Percentiles rank a stretch among this genome's conserved stretches.
These are phyloP conservation scores for Diadumene lineata DNA, from an alignment of 92 coral and sea anemone species.

Conservation along the genomic window DNA sequence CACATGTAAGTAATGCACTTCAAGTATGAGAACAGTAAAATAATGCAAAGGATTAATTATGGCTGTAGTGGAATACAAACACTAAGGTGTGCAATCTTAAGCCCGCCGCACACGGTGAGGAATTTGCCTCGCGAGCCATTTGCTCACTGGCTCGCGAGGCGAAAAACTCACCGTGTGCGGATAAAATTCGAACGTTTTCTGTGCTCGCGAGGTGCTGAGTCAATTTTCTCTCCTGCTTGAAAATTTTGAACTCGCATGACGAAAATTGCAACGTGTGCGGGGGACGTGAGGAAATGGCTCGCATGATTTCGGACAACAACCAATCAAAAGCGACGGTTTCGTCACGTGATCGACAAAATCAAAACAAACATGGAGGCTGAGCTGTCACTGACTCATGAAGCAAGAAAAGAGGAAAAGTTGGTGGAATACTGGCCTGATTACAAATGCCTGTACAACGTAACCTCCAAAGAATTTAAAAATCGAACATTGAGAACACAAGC, in stretches of 20 bases:
- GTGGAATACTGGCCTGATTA: no score
- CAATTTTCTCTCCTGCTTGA: background rate
- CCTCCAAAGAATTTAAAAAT: no score
- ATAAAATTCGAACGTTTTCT: background rate
- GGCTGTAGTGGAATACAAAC: no score
- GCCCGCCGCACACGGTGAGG: background rate
- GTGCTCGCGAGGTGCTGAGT: background rate
- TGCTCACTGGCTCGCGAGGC: background rate
- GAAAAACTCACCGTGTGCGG: background rate
- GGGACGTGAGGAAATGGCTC: background rate
- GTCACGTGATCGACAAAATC: background rate
- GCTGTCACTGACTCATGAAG: no score
- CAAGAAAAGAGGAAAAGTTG: no score
- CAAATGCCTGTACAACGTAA: no score
- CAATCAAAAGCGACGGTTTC: background rate
- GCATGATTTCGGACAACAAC: background rate
- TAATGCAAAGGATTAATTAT: background rate
- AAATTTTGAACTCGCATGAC: background rate
- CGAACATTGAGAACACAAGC: no score
- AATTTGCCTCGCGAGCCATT: background rate
- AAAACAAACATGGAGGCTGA: background rate
- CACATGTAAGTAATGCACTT: slow-evolving; percentile 66
- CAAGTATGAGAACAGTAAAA: background rate
- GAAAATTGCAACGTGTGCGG: background rate
- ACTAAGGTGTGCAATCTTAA: no score